Base-by-base conservation (phyloP, 1,140 invertebrate species). In the Hylyphantes graminicola region DNA sequence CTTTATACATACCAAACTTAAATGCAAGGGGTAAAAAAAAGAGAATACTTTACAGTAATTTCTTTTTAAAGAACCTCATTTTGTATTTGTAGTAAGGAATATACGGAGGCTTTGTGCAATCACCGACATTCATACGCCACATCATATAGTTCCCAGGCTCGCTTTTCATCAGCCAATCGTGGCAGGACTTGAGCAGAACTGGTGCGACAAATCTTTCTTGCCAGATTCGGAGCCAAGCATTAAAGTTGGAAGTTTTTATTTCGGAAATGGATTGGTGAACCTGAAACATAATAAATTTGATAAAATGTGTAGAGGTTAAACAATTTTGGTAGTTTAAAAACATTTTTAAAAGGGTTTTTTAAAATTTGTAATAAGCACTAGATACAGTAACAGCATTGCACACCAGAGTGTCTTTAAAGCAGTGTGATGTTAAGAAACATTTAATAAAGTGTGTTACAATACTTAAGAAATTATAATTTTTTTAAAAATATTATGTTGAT, bases 241-340 rank as follows among this genome's bases (percentile, higher is more conserved):
- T 91, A 87, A 96, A 95, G 78, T 92, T 93, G 0, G 90, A 88
- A 85, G 93, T 92, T 86, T 94, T 91, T 35, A 90, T 89, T 88
- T 93, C 91, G n/a, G 94, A 95, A 63, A 96, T 92, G 12, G 89
- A 87, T 82, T 92, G 92, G 91, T 96, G 95, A 87, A 92, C 93
- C 95, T 96, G 90, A 21, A 19, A 85, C 74, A 55, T 11, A 73
- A 59, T 53, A 70, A 55, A 72, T 35, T 5, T 35, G 35, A 35
- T 35, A 35, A 35, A 35, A 35, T 35, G 35, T 61, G 17, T 61
- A 61, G 13, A 15, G 12, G 35, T 35, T 35, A 35, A 35, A 35
- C 15, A 67, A 15, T 12, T n/a, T 67, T 17, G 21, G 12, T 17
- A 21, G 1, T 61, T 61, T 2, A 12, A 67, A 67, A 13, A 0